phyloP scores from a whole-genome alignment of 2,113 vertebrate genomes.

The Clinocottus analis region DNA sequence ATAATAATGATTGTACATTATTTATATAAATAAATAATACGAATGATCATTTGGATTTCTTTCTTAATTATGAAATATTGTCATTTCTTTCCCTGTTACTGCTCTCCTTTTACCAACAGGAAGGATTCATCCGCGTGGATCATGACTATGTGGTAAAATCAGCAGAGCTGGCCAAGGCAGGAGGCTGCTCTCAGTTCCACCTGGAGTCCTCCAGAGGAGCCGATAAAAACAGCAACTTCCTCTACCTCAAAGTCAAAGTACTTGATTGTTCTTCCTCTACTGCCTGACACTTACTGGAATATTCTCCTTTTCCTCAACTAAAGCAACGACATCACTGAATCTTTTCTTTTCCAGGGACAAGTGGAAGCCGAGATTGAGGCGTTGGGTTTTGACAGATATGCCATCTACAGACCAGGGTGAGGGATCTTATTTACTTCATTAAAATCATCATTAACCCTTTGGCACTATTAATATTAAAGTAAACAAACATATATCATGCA shows the following conservation, averaged over 20 bases:
- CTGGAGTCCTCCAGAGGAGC: conserved; percentile 90
- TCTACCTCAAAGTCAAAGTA: conserved; percentile 94
- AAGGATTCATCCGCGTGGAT: conserved; percentile 92
- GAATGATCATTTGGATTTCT: background rate
- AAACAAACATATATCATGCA: no score
- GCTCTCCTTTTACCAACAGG: conserved; percentile 78
- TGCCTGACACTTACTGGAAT: background rate
- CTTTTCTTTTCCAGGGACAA: conserved; percentile 87
- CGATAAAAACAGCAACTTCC: conserved; percentile 86
- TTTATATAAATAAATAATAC: background rate
- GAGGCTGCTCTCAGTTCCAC: conserved; percentile 91
- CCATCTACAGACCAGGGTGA: conserved; percentile 92
- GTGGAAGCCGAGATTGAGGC: conserved; percentile 84
- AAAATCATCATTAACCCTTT: background rate
- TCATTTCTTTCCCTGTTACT: background rate
- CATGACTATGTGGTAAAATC: conserved; percentile 92
- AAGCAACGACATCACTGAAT: background rate
- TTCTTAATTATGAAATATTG: background rate
- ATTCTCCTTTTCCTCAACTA: background rate
- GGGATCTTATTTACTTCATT: conserved; percentile 55
- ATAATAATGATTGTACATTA: background rate
- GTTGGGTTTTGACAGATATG: conserved; percentile 84
- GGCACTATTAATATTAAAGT: background rate
- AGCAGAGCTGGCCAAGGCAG: conserved; percentile 90
- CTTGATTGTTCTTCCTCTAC: background rate